Evolutionary conservation across 92 coral and sea anemone species (phyloP), one percentile per base, ranked within the genome.

Genomic region (Epizoanthus stellaris): DNA sequence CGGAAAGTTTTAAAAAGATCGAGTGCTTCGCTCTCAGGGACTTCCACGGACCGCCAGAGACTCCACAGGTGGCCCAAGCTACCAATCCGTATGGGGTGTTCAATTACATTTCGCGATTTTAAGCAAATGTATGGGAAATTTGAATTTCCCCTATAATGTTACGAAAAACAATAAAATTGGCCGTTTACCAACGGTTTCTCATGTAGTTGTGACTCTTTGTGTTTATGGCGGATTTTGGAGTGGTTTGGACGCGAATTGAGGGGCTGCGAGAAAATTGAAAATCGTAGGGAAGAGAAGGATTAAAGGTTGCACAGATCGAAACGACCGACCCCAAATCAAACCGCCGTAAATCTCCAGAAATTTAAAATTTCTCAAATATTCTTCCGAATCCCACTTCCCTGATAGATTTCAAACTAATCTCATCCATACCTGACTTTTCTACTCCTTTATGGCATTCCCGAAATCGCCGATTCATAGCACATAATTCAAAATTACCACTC

Each of bases 21-120:
- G n/a, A n/a, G n/a, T n/a, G n/a, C n/a, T n/a, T n/a, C n/a, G n/a
- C n/a, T n/a, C n/a, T n/a, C n/a, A n/a, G n/a, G n/a, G n/a, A n/a
- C n/a, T n/a, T n/a, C n/a, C n/a, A n/a, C n/a, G n/a, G n/a, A n/a
- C n/a, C n/a, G n/a, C n/a, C n/a, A n/a, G n/a, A n/a, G n/a, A n/a
- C n/a, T n/a, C 0, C 68, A 63, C 68, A 63, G 68, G 68, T 63
- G 68, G 68, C 68, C 68, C 68, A 63, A 63, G 68, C 21, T 63
- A 63, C 68, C 68, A 63, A n/a, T 63, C 15, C 20, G 68, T 63
- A 63, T 63, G 68, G 68, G 21, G n/a, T n/a, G n/a, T n/a, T n/a
- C n/a, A n/a, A n/a, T n/a, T n/a, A n/a, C n/a, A n/a, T n/a, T n/a
- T n/a, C n/a, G n/a, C n/a, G n/a, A n/a, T n/a, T n/a, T n/a, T n/a